phyloP scores from a whole-genome alignment of 23 tunicate genomes.

The Aplidium turbinatum region DNA sequence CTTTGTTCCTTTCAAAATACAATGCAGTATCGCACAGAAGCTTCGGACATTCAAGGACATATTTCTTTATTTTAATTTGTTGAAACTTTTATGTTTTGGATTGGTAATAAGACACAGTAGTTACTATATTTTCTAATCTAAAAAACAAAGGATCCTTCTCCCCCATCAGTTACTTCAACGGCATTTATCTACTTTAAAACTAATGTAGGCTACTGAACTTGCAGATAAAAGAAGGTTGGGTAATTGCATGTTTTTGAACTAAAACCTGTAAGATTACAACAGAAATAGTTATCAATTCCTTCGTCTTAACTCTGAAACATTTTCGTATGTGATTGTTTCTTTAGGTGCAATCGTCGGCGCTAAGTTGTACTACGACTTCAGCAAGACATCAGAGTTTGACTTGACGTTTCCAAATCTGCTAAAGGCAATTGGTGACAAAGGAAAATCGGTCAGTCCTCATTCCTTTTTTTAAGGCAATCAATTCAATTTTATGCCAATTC shows the following conservation, averaged over 20 bases:
- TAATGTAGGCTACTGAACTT: no score
- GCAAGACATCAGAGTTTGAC: constrained; percentile 18
- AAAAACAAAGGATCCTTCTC: not conserved
- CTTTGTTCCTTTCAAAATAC: no score
- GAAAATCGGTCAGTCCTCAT: constrained; percentile 39
- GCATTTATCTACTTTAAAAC: not conserved
- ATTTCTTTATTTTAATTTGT: not conserved
- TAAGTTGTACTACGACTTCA: constrained; percentile 56
- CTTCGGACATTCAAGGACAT: no score
- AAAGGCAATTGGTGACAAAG: constrained; percentile 58
- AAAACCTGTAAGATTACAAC: no score
- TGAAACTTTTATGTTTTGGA: not conserved
- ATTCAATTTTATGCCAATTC: no score
- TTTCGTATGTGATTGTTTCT: no score
- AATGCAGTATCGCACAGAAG: no score
- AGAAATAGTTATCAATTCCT: no score
- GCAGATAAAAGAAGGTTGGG: no score
- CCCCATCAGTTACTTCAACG: not conserved
- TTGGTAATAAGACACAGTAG: not conserved
- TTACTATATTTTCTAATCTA: not conserved
- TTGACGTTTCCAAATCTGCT: constrained; percentile 5
- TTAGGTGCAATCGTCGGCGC: constrained; percentile 66
- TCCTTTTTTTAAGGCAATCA: no score
- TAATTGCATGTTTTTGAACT: no score
- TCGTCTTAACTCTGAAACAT: not conserved